phyloP scores from a whole-genome alignment of 2,113 vertebrate genomes.

The Ginglymostoma cirratum region DNA sequence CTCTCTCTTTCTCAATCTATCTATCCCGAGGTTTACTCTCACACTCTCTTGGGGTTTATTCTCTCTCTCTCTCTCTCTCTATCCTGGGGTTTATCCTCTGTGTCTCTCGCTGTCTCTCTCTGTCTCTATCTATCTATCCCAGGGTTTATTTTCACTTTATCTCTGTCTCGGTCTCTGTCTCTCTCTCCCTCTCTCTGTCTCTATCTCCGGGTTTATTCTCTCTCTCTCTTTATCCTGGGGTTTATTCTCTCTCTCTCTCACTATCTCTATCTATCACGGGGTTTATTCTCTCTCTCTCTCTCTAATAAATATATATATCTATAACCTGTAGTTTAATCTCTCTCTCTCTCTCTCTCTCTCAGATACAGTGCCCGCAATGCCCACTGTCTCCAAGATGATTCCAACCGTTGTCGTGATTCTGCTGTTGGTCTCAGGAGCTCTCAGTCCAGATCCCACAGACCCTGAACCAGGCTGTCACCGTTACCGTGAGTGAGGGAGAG shows the following conservation, averaged over 20 bases:
- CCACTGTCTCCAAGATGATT: background rate
- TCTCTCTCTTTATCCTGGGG: background rate
- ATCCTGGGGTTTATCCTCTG: too few relatives aligned
- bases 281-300: background rate
- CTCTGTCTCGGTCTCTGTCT: too few relatives aligned
- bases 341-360: too few relatives aligned
- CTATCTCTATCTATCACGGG: background rate
- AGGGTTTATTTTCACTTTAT: background rate
- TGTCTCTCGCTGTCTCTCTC: background rate
- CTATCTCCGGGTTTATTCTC: background rate
- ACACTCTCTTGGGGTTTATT: too few relatives aligned
- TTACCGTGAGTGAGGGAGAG: constrained; percentile 56
- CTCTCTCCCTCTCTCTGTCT: too few relatives aligned
- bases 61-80: background rate
- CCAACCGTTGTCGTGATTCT: constrained; percentile 31
- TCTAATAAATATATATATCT: too few relatives aligned
- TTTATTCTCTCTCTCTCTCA: background rate
- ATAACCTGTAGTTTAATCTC: too few relatives aligned
- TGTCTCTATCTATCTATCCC: background rate
- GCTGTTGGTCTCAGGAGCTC: constrained; percentile 42
- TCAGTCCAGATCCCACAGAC: constrained; percentile 48
- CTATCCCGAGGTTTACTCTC: background rate
- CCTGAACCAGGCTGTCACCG: constrained; percentile 66
- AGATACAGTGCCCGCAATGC: too few relatives aligned
- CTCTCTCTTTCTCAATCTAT: background rate